phyloP scores from a whole-genome alignment of 2,113 vertebrate genomes.

The Cepphus grylle region DNA sequence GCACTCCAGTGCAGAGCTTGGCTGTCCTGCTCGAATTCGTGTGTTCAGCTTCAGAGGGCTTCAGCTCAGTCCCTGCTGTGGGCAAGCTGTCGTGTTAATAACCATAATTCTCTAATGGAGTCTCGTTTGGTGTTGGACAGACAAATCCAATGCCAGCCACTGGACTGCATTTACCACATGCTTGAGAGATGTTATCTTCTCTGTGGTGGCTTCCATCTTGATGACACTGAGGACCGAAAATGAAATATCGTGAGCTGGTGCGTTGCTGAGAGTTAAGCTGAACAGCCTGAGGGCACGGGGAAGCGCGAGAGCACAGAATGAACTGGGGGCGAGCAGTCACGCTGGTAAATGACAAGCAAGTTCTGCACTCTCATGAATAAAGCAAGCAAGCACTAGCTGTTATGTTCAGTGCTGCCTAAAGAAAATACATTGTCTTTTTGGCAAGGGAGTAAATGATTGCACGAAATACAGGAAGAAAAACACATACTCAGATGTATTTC shows the following conservation, averaged over 20 bases:
- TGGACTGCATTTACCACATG: background rate
- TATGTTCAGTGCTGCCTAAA: background rate
- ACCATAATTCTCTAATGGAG: background rate
- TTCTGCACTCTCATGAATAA: background rate
- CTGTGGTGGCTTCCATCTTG: background rate
- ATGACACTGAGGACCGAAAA: background rate
- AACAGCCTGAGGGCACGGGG: background rate
- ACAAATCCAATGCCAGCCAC: background rate
- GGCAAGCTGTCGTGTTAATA: background rate
- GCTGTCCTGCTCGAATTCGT: background rate
- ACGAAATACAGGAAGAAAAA: background rate
- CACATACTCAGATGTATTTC: background rate
- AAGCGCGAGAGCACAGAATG: background rate
- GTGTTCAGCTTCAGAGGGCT: background rate
- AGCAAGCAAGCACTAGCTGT: background rate
- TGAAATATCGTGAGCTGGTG: background rate
- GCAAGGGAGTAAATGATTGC: background rate
- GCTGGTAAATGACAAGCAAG: background rate
- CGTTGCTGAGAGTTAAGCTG: background rate
- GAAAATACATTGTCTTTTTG: background rate
- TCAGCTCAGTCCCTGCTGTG: background rate
- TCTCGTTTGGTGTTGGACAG: background rate
- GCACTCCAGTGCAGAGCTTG: background rate
- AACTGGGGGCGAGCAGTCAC: fast-evolving
- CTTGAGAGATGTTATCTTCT: background rate